Base-by-base conservation (phyloP, 2,888 invertebrate genomes). In the Lasioglossum figueresi region DNA sequence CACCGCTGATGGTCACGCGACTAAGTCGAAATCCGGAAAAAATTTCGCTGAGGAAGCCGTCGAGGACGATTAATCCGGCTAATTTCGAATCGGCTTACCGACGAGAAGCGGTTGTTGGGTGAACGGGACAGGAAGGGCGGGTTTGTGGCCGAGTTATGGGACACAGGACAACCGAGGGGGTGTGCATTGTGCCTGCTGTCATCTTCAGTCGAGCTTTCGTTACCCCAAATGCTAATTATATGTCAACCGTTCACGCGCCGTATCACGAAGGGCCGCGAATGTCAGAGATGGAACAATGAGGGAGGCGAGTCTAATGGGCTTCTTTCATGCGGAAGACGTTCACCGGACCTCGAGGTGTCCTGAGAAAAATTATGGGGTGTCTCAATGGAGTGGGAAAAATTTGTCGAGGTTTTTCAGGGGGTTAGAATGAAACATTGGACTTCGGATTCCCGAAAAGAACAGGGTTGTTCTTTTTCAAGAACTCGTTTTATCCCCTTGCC, bases 171-270 rank as follows among this genome's bases (percentile, higher is more conserved):
- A 90, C 88, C 87, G 85, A 87, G 88, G 87, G 91, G 89, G 89
- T 84, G 90, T 79, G 92, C 88, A 94, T 94, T 94, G 93, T 94
- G 91, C 90, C 89, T 90, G 86, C 94, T 94, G 95, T 94, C 95
- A 95, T 93, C 92, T 92, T 94, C 94, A 95, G 95, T 91, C 91
- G 88, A 91, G 91, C 91, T 91, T 93, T 93, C 91, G 91, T 93
- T 93, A 91, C 91, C 91, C 91, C 93, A 91, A 93, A 94, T 94
- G 95, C 94, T 95, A 95, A 95, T 95, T 94, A 94, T 93, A 93
- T 93, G 92, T 93, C 93, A 93, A 92, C 91, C 88, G 87, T 90
- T 89, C 89, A 89, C 90, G 88, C 88, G 87, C 88, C 87, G 83
- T 87, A 91, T 89, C 91, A 86, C 89, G 87, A 84, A 88, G 88